Evolutionary conservation across 2,113 vertebrate genomes (phyloP).

Genomic region (Cyphomyrus discorhynchus): DNA sequence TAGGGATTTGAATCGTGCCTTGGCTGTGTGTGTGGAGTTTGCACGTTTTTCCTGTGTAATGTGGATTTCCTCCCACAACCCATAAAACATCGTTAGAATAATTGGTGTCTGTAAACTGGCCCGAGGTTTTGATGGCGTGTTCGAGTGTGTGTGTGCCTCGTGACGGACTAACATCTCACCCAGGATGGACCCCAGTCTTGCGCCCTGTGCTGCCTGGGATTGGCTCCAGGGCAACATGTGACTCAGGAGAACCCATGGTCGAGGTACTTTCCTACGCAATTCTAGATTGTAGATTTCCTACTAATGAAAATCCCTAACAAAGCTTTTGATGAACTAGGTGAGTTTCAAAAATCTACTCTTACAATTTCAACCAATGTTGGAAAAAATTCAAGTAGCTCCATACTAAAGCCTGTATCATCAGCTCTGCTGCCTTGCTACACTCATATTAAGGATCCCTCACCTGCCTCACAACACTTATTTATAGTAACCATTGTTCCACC

Average conservation of each 20-base stretch:
- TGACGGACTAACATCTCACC: background rate
- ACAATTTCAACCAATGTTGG: background rate
- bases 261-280: background rate
- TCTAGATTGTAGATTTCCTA: too few relatives aligned
- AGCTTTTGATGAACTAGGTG: background rate
- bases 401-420: background rate
- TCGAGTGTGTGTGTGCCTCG: background rate
- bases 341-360: background rate
- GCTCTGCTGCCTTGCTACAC: background rate
- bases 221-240: background rate
- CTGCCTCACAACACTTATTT: background rate
- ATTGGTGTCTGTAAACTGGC: background rate
- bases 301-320: background rate
- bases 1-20: background rate
- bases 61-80: background rate
- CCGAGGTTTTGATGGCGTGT: background rate
- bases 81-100: background rate
- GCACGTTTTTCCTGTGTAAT: background rate
- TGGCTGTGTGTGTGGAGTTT: background rate
- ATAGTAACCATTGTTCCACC: background rate
- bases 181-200: background rate
- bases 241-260: background rate
- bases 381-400: background rate
- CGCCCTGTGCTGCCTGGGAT: background rate
- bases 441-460: background rate